Base-by-base conservation (phyloP, 2,888 invertebrate species). In the Xestoiulus laeticollis region DNA sequence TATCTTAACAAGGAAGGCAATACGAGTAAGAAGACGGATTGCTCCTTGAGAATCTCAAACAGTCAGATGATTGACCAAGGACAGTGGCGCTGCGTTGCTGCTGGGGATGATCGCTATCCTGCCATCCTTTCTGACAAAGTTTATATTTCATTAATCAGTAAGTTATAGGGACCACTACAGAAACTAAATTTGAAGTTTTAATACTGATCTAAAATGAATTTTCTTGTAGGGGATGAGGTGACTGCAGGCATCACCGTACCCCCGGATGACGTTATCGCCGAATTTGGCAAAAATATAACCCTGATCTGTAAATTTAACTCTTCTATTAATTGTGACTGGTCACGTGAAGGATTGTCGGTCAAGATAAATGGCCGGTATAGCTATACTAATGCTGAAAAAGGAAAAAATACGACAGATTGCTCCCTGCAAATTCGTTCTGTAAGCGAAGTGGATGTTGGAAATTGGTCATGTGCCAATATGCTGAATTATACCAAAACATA, bases 311-410 rank as follows among this genome's bases (percentile, higher is more conserved):
- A 0, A 16, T 78, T 78, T 78, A 30, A 78, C 26, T 30, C 30
- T 26, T 14, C 78, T 4, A 16, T 78, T 30, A 78, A 78, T 16
- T 78, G 78, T 26, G 78, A 78, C 12, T 78, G 78, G 78, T 78
- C 78, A 78, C 78, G 78, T 32, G 78, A 78, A 8, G 78, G 78
- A 26, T 30, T 78, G 78, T 78, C 78, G 16, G 78, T 78, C 30
- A 78, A 30, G 30, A 78, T 78, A 14, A 10, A 26, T 32, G 78
- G 78, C 3, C 78, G 78, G 14, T 78, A 78, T 14, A 78, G 30
- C 10, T 78, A 32, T 30, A 5, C 30, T 10, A 32, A 16, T 78
- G 30, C 30, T 14, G 16, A 78, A 2, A 78, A 78, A 2, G 78
- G 78, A 32, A 16, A 30, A 14, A 30, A 30, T 16, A 78, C 78